Evolutionary conservation across 2,888 invertebrate species (phyloP).

Genomic region (Tipula helvola): DNA sequence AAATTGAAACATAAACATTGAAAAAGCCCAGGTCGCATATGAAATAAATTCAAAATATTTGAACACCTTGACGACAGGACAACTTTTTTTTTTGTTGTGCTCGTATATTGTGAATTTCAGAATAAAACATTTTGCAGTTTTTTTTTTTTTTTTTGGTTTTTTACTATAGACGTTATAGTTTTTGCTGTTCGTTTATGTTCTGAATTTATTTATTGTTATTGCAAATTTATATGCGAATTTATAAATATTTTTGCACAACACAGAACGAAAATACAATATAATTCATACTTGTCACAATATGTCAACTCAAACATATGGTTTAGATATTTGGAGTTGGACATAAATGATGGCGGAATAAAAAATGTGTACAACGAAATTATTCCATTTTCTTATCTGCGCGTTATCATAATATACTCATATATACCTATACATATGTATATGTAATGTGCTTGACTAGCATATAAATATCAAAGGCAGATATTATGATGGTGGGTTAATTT

Average conservation of each 20-base stretch:
- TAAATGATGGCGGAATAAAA: background rate
- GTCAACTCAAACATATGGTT: background rate
- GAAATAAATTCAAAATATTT: background rate
- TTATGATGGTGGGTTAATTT: background rate
- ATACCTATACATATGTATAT: too few species aligned
- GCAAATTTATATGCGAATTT: background rate
- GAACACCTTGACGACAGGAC: background rate
- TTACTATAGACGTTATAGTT: background rate
- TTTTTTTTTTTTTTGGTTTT: background rate
- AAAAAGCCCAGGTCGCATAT: background rate
- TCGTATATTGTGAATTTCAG: background rate
- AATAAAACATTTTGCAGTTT: background rate
- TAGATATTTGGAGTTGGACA: background rate
- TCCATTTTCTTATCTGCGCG: background rate
- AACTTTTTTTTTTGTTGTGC: background rate
- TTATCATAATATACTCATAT: background rate
- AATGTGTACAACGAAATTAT: background rate
- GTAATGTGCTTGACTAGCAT: background rate
- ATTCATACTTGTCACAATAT: conserved; percentile 4
- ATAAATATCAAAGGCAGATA: background rate
- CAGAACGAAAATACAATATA: background rate
- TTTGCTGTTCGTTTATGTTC: background rate
- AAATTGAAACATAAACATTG: background rate
- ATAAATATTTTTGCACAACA: background rate
- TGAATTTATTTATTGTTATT: background rate